Conservation (phyloP, 1,140 invertebrate species). For the Coboldia fuscipes region DNA sequence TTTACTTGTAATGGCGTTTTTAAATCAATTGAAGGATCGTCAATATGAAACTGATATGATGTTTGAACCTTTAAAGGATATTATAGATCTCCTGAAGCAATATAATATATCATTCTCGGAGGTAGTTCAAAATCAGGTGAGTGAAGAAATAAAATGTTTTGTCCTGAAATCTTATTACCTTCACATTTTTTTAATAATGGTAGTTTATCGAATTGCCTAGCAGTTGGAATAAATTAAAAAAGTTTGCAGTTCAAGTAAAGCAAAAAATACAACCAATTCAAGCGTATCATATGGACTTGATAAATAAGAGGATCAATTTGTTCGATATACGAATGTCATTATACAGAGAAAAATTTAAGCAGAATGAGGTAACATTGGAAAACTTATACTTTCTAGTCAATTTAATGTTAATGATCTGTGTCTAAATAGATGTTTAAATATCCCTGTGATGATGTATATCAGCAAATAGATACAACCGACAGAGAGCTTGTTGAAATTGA, state of each 20-base stretch:
- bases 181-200: no score
- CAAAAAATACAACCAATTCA: slow-evolving; percentile 64
- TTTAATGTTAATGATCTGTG: not conserved
- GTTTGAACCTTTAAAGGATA: slow-evolving; percentile 64
- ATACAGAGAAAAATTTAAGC: slow-evolving; percentile 53
- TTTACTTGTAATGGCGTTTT: slow-evolving; percentile 22
- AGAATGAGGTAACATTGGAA: slow-evolving; percentile 22
- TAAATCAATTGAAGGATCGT: slow-evolving; percentile 36
- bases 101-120: slow-evolving; percentile 55
- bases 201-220: slow-evolving; percentile 58
- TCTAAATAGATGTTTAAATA: slow-evolving; percentile 41
- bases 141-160: slow-evolving; percentile 8
- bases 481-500: slow-evolving; percentile 44
- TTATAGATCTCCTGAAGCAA: slow-evolving; percentile 43
- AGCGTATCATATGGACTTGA: slow-evolving; percentile 33
- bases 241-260: slow-evolving; percentile 59
- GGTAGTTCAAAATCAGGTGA: slow-evolving; percentile 30
- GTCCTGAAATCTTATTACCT: not conserved
- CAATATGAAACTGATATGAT: slow-evolving; percentile 39
- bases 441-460: slow-evolving; percentile 49
- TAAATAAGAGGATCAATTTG: slow-evolving; percentile 37
- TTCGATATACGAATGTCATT: slow-evolving; percentile 61
- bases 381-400: no score
- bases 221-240: slow-evolving; percentile 73
- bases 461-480: slow-evolving; percentile 49